Base-by-base conservation (phyloP, 2,113 vertebrate species). In the Poicephalus meyeri region DNA sequence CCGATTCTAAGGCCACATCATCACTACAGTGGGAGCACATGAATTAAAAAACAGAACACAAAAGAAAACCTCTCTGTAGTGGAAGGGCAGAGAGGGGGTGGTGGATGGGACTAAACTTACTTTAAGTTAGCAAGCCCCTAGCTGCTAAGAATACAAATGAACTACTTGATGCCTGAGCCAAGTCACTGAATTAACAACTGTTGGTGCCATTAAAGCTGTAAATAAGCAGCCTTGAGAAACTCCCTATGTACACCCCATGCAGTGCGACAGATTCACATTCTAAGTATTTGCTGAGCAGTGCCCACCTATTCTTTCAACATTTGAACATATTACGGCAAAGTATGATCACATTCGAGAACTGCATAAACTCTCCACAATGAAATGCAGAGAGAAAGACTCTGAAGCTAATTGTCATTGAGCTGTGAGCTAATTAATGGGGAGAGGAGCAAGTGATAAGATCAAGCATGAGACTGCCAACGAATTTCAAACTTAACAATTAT, bases 371-470 rank as follows among this genome's bases (percentile, higher is more conserved):
- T 69, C 16, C 80, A 70, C 58, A 14, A 39, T 13, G 13, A 86
- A 96, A 89, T 20, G 42, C 70, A 92, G 56, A 80, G n/a, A 74
- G n/a, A 74, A 55, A 77, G 29, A 52, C 35, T 81, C 53, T 41
- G 70, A 11, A 86, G 49, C 44, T 77, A 88, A 82, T 41, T 92
- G 50, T 42, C 46, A 50, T 39, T 73, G 47, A 91, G 20, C 79
- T 89, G 37, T 26, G 72, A 89, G 73, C 42, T 89, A 95, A 97
- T 95, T 90, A 72, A 89, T 1, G 3, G 90, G 86, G 53, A 93
- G 56, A 41, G 28, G 42, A 91, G 42, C 33, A 93, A 91, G 60
- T 20, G 29, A 37, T 41, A 72, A 72, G 53, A 93, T 65, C 53
- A 86, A 79, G 39, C 69, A 73, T 1, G 5, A 52, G 49, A 31